Conservation (phyloP, 2,797 vertebrate genomes). For the Enteromius radiatus region DNA sequence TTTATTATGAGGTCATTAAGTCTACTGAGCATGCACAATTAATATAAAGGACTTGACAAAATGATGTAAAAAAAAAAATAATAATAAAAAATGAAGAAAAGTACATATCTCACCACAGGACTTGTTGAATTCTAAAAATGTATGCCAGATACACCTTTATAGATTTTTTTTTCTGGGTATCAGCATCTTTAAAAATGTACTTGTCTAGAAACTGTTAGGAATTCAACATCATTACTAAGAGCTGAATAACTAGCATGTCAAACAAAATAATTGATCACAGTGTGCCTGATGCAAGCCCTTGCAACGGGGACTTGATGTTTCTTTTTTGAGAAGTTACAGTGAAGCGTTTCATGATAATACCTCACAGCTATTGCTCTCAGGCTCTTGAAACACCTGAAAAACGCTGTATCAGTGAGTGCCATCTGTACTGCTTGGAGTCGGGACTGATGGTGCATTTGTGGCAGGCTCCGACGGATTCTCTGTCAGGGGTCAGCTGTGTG, state of each 20-base stretch:
- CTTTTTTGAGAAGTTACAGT: not conserved
- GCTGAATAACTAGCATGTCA: slow-evolving; percentile 16
- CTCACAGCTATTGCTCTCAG: not conserved
- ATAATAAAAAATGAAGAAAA: not conserved
- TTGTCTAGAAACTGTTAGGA: not conserved
- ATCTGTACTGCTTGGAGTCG: slow-evolving; percentile 10
- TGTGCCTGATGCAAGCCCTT: slow-evolving; percentile 17
- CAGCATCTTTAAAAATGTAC: not conserved
- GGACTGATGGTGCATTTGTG: slow-evolving; percentile 34
- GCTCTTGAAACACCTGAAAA: slow-evolving; percentile 2
- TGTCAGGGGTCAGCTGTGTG: slow-evolving; percentile 53
- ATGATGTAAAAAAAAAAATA: not conserved
- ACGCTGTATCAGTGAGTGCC: not conserved
- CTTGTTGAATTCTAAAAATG: not conserved
- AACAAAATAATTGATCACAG: slow-evolving; percentile 28
- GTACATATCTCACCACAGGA: not conserved
- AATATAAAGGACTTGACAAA: not conserved
- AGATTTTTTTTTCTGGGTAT: not conserved
- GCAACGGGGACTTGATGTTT: slow-evolving; percentile 18
- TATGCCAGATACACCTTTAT: not conserved
- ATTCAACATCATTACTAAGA: slow-evolving; percentile 12
- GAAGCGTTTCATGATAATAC: slow-evolving; percentile 2
- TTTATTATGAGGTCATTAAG: too few relatives aligned
- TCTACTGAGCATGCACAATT: not conserved
- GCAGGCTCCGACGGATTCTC: slow-evolving; percentile 9